A percentile compares a stretch with the other conserved stretches of the same genome.
These are phyloP conservation scores for Erythrocercus mccallii DNA, from an alignment of 2,113 vertebrate species.

Conservation along the genomic window DNA sequence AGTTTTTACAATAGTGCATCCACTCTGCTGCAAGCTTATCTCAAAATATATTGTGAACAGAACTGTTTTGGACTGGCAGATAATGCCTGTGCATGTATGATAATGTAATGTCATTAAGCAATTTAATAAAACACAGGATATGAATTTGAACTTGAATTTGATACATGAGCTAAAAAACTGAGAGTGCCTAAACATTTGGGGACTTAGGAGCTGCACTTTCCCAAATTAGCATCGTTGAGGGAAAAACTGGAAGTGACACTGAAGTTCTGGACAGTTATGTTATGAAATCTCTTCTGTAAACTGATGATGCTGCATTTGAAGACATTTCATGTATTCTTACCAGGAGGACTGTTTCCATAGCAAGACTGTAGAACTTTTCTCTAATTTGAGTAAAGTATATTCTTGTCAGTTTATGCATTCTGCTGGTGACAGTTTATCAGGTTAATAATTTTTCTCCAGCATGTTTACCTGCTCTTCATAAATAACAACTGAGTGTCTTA, in stretches of 20 bases:
- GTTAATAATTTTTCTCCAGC: neutral
- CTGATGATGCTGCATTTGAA: neutral
- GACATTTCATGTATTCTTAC: neutral
- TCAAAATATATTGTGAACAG: neutral
- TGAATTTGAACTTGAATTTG: neutral
- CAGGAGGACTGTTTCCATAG: neutral
- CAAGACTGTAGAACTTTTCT: neutral
- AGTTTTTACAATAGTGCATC: neutral
- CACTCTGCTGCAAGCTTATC: neutral
- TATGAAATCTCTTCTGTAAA: neutral
- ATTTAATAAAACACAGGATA: neutral
- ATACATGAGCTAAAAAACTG: neutral
- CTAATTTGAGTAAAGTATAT: neutral
- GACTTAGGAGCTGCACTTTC: neutral
- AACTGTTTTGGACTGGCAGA: neutral
- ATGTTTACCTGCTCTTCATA: neutral
- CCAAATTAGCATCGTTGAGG: neutral
- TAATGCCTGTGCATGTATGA: neutral
- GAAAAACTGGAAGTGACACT: accelerated
- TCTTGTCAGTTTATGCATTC: neutral
- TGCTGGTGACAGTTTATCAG: neutral
- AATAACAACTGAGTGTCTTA: neutral
- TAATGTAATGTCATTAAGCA: neutral
- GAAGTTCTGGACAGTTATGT: neutral
- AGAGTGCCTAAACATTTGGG: neutral